Evolutionary conservation across 2,113 vertebrate species (phyloP).

Genomic region (Riparia riparia): DNA sequence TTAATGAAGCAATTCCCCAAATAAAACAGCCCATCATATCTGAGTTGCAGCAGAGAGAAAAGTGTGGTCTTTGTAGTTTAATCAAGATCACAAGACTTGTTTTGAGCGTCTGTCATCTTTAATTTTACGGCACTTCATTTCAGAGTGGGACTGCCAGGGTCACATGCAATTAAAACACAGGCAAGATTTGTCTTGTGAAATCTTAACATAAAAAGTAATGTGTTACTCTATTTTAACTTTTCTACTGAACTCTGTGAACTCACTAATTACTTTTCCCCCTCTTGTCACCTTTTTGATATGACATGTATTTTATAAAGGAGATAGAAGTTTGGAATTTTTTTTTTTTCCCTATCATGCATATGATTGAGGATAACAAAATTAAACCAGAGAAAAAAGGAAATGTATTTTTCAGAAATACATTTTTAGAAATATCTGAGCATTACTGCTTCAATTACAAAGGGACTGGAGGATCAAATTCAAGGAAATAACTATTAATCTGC

Average conservation of each 20-base stretch:
- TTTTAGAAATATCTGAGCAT: constrained; percentile 81
- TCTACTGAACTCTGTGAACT: constrained; percentile 86
- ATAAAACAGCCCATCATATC: constrained; percentile 90
- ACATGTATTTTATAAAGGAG: constrained; percentile 85
- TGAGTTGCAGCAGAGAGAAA: constrained; percentile 87
- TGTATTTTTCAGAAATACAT: constrained; percentile 79
- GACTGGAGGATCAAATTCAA: constrained; percentile 77
- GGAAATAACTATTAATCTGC: constrained; percentile 82
- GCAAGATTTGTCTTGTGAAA: constrained; percentile 88
- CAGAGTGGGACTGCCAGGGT: constrained; percentile 86
- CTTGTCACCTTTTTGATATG: constrained; percentile 89
- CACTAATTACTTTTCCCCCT: constrained; percentile 89
- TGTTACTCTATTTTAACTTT: constrained; percentile 90
- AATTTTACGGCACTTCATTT: constrained; percentile 90
- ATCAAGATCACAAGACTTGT: constrained; percentile 90
- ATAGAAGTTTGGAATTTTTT: constrained; percentile 83
- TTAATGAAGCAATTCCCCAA: constrained; percentile 92
- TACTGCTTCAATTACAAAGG: constrained; percentile 81
- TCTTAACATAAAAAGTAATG: constrained; percentile 90
- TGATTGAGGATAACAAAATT: constrained; percentile 85
- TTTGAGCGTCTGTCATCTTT: constrained; percentile 89
- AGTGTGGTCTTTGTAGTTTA: constrained; percentile 90
- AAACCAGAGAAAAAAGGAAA: constrained; percentile 78
- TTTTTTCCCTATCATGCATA: constrained; percentile 68
- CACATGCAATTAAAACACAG: constrained; percentile 92